Base-by-base conservation (phyloP, 2,797 vertebrate species). In the Lerista edwardsae region DNA sequence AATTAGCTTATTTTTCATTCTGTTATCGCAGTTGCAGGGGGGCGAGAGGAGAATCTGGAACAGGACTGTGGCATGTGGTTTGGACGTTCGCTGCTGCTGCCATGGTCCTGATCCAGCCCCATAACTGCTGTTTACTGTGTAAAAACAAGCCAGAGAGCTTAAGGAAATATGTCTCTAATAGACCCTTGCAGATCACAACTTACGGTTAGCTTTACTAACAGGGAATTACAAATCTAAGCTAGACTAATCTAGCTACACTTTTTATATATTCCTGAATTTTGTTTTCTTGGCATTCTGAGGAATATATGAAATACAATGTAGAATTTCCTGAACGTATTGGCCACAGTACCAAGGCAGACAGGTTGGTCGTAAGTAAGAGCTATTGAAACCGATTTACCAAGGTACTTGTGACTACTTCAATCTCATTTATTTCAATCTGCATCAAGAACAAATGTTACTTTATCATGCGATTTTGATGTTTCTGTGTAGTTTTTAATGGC, bases 261-360 rank as follows among this genome's bases (percentile, higher is more conserved):
- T 75, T 81, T 84, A 11, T 3, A 0, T 79, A 51, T 29, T 1
- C 47, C 1, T 57, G 39, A 51, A 59, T 59, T 51, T 51, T 51
- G 12, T 51, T 51, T 51, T 51, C 47, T 51, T 10, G 76, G 29
- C 27, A 39, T 74, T 86, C 85, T 82, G 29, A 31, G 75, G 31
- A 82, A 36, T 47, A 82, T 81, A 34, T 82, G 74, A 87, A 83
- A 72, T 57, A 31, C 34, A 51, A 72, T 80, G 1, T 71, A 4
- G 65, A 29, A 47, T 17, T n/a, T 65, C 39, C n/a, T 64, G 51
- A 55, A 55, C 2, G 1, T 44, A 39, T 65, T 80, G 85, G n/a
- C 73, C 41, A 82, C 67, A 9, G 68, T 23, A 9, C 15, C 21
- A 36, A 34, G 39, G 17, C 51, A 17, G 51, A 55, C 14, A 68